These are phyloP conservation scores for Macrophya annulata DNA, from an alignment of 2,888 invertebrate genomes.

Conservation along the genomic window DNA sequence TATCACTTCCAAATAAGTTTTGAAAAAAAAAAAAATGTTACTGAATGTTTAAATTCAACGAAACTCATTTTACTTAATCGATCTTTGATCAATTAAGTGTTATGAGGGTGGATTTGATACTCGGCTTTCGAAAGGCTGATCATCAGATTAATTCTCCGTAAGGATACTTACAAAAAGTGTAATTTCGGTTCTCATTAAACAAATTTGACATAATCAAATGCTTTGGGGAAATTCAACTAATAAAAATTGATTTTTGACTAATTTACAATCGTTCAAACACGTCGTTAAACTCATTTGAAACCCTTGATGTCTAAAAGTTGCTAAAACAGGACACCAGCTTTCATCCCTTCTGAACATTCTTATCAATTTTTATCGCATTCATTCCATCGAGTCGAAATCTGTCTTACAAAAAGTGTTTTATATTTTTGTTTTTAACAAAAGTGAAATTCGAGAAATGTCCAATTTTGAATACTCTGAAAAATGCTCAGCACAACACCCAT, in stretches of 20 bases:
- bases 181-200: background rate
- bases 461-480: background rate
- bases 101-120: background rate
- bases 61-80: background rate
- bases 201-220: background rate
- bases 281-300: background rate
- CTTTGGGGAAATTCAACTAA: background rate
- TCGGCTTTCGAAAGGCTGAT: background rate
- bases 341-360: background rate
- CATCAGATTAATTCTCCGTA: background rate
- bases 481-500: background rate
- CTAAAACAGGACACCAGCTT: background rate
- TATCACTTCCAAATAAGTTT: background rate
- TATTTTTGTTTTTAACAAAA: background rate
- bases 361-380: background rate
- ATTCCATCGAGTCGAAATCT: background rate
- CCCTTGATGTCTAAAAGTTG: background rate
- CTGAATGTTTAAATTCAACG: background rate
- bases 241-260: background rate
- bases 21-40: background rate
- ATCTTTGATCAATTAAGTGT: constrained; percentile 1
- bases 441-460: background rate
- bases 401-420: too few species aligned
- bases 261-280: background rate
- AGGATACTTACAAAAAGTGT: background rate